Conservation (phyloP, 2,888 invertebrate species). For the Eilema griseolum region DNA sequence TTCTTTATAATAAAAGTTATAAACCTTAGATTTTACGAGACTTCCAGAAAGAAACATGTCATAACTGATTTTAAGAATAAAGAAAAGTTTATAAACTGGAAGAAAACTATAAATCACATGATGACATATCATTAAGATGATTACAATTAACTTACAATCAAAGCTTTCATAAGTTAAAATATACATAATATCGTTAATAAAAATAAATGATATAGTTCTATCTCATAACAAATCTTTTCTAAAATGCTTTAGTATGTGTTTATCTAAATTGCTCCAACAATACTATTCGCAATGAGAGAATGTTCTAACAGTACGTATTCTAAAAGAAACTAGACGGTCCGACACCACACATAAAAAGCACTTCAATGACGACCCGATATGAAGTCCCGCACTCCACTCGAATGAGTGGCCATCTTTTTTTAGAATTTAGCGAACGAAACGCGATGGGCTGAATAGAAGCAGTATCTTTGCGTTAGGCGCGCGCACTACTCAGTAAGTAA, state of each 20-base stretch:
- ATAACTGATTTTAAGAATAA: neutral
- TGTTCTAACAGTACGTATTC: slow-evolving; percentile 47
- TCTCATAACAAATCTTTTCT: neutral
- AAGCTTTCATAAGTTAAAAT: neutral
- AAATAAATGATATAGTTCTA: neutral
- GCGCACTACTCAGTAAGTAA: slow-evolving; percentile 81
- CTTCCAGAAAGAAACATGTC: slow-evolving; percentile 6
- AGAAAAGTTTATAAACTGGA: neutral
- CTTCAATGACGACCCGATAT: slow-evolving; percentile 59
- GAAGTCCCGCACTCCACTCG: slow-evolving; percentile 65
- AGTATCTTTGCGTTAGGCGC: slow-evolving; percentile 80
- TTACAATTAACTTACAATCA: neutral
- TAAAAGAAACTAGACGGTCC: slow-evolving; percentile 53
- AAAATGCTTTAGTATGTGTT: neutral
- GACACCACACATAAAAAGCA: slow-evolving; percentile 55
- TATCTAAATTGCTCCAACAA: slow-evolving; percentile 34
- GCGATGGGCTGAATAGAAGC: slow-evolving; percentile 66
- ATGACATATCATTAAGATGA: neutral
- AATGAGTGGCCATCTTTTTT: slow-evolving; percentile 81
- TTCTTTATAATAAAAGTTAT: neutral
- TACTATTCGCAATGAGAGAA: slow-evolving; percentile 48
- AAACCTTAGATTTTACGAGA: neutral
- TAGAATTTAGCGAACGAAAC: slow-evolving; percentile 80
- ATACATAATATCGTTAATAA: neutral
- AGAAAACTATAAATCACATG: neutral